A percentile compares a stretch with the other conserved stretches of the same genome.
Evolutionary conservation across 2,113 vertebrate genomes (phyloP).

Genomic region (Anarhynchus alexandrinus): DNA sequence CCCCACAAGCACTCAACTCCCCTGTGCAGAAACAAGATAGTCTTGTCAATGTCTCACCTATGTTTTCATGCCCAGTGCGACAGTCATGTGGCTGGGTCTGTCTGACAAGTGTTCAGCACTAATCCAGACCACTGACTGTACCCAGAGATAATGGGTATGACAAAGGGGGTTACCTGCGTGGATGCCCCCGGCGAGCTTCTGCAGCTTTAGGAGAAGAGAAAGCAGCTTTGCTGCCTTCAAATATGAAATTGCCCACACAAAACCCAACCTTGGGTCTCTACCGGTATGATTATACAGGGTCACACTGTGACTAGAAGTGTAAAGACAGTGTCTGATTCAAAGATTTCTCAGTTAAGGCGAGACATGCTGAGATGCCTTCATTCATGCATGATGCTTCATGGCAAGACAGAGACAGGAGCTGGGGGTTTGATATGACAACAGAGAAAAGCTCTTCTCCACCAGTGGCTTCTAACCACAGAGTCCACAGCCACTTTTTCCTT

Average conservation of each 20-base stretch:
- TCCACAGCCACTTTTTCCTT: background rate
- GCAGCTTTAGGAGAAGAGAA: background rate
- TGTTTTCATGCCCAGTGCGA: background rate
- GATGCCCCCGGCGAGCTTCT: background rate
- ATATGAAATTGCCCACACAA: background rate
- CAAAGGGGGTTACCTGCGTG: background rate
- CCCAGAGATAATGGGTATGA: background rate
- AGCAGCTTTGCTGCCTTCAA: background rate
- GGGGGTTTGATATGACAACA: background rate
- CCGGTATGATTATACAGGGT: background rate
- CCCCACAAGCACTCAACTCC: background rate
- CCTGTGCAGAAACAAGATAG: background rate
- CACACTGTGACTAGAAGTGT: background rate
- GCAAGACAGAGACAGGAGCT: background rate
- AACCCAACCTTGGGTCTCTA: background rate
- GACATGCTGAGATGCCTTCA: background rate
- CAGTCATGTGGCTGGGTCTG: background rate
- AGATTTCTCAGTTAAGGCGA: background rate
- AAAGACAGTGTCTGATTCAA: background rate
- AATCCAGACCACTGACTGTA: background rate
- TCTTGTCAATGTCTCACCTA: background rate
- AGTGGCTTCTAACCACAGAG: background rate
- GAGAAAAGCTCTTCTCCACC: background rate
- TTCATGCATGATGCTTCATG: accelerated
- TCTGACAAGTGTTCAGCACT: background rate